Base-by-base conservation (phyloP, 2,797 vertebrate species). In the Lates japonicus region DNA sequence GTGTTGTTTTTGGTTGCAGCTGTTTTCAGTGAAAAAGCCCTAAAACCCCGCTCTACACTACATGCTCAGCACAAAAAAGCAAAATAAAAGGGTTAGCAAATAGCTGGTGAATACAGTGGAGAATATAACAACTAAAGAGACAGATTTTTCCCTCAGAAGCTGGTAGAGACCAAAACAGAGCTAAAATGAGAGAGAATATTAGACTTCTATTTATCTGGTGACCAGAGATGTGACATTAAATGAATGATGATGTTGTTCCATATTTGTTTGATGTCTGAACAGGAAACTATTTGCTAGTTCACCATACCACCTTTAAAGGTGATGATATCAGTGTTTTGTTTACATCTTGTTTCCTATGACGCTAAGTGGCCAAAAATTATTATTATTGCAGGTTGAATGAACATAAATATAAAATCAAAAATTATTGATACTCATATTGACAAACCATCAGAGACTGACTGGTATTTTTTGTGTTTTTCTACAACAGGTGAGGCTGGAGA, bases 401-500 rank as follows among this genome's bases (percentile, higher is more conserved):
- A 39, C 0, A 52, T 7, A 12, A 8, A 57, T 17, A 10, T 31
- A 22, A 48, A 17, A 33, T 7, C 37, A 11, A 16, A 42, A 74
- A 29, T 35, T 37, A 29, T 58, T 59, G n/a, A 17, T 17, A 41
- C 6, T 48, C 33, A 37, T 29, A 29, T 29, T 29, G 6, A 31
- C 2, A 48, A 39, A 41, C 1, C 1, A 22, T 22, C 44, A 39
- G 58, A 61, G 42, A 37, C 11, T 86, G 37, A 84, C 44, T 25
- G 3, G 3, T 67, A 22, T 22, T 55, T 42, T 57, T 31, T 49
- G 17, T 81, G 8, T 70, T 74, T 39, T 68, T 74, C 37, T 54
- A 7, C 69, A 74, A 72, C 85, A 99, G 98, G 97, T 98, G 44
- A 94, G 93, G 76, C 62, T 95, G 58, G 86, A 92, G 7, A 93